A percentile compares a stretch with the other conserved stretches of the same genome.
Conservation (phyloP, 2,888 invertebrate genomes). For the Spisula solida region DNA sequence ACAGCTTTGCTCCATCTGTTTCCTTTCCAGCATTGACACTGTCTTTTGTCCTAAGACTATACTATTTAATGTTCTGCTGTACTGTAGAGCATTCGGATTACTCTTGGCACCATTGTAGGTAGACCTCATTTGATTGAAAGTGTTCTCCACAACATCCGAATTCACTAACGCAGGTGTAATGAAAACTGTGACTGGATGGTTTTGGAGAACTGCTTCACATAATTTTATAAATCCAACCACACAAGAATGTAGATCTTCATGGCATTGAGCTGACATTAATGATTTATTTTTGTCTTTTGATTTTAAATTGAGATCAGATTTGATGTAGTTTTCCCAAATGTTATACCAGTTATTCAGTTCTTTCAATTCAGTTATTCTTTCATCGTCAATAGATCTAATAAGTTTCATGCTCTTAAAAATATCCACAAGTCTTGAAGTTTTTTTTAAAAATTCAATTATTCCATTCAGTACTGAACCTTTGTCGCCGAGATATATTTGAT, state of each 20-base stretch:
- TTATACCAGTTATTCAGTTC: too few relatives aligned
- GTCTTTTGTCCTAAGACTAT: too few relatives aligned
- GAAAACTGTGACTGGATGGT: neutral
- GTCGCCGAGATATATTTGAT: conserved; percentile 29
- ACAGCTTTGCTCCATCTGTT: too few relatives aligned
- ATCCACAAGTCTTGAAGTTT: conserved; percentile 45
- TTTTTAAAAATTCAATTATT: conserved; percentile 42
- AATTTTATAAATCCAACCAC: conserved; percentile 42
- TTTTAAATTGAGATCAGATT: too few relatives aligned
- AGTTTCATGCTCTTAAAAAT: conserved; percentile 42
- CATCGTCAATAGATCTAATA: conserved; percentile 7
- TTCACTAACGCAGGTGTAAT: neutral
- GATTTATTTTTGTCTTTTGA: too few relatives aligned
- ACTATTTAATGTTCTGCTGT: too few relatives aligned
- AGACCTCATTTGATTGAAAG: conserved; percentile 42
- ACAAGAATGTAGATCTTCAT: conserved; percentile 47
- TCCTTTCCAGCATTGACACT: too few relatives aligned
- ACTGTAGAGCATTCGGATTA: too few relatives aligned
- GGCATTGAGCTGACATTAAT: conserved; percentile 33
- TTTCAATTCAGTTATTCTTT: too few relatives aligned
- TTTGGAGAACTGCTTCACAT: conserved; percentile 10
- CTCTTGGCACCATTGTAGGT: conserved; percentile 48
- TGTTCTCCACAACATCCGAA: conserved; percentile 6
- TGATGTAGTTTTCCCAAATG: too few relatives aligned
- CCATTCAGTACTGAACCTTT: conserved; percentile 53